Evolutionary conservation across 2,797 vertebrate species (phyloP).

Genomic region (Molossus alvarezi): DNA sequence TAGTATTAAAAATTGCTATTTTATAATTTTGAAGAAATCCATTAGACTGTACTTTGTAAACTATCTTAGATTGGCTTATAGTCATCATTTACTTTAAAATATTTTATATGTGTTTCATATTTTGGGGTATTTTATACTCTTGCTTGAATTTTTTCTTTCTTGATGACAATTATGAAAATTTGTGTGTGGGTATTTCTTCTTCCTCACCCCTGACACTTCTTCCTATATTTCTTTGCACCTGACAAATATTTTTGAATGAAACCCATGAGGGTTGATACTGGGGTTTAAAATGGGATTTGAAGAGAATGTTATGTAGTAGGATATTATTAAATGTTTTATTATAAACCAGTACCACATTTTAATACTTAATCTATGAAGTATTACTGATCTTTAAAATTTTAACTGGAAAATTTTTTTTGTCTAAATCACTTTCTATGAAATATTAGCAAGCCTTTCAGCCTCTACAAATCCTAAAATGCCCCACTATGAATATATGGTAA

Average conservation of each 20-base stretch:
- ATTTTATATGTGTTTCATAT: background rate
- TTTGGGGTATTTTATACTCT: background rate
- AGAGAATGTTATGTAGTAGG: background rate
- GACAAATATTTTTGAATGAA: background rate
- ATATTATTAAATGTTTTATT: slow-evolving; percentile 24
- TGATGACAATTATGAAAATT: background rate
- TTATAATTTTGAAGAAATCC: background rate
- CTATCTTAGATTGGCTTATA: background rate
- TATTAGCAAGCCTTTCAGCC: background rate
- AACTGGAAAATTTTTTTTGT: background rate
- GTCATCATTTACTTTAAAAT: background rate
- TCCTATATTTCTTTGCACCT: background rate
- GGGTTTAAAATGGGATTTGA: background rate
- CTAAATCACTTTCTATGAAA: background rate
- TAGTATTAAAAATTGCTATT: background rate
- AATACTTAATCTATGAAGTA: background rate
- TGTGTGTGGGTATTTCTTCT: background rate
- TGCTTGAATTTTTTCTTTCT: background rate
- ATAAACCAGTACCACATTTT: background rate
- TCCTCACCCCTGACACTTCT: background rate
- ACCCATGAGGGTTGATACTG: background rate
- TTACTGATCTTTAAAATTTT: background rate
- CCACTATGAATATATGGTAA: background rate
- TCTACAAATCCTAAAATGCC: background rate
- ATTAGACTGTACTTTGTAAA: background rate